Conservation (phyloP, 2,888 invertebrate genomes). For the Pomacea canaliculata region DNA sequence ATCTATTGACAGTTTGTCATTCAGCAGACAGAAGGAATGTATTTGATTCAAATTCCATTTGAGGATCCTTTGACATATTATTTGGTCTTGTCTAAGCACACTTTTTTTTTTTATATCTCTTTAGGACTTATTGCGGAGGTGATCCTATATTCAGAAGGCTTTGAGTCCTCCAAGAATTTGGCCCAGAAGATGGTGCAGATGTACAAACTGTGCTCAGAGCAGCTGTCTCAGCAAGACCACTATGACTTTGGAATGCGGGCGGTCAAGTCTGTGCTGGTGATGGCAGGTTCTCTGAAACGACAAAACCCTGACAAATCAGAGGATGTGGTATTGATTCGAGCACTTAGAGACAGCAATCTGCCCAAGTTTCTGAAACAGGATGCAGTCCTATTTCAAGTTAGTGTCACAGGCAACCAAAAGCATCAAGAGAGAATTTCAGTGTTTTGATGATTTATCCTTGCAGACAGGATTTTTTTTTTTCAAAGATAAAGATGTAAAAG, state of each 20-base stretch:
- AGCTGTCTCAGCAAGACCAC: slow-evolving; percentile 89
- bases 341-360: slow-evolving; percentile 88
- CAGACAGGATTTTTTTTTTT: no score
- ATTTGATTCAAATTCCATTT: no score
- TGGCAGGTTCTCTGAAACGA: slow-evolving; percentile 90
- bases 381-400: slow-evolving; percentile 81
- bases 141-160: slow-evolving; percentile 92
- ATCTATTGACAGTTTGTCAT: no score
- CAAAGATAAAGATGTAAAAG: no score
- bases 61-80: no score
- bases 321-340: slow-evolving; percentile 82
- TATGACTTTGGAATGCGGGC: slow-evolving; percentile 86
- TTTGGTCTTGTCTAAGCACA: no score
- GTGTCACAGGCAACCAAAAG: neutral
- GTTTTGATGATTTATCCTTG: no score
- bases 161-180: slow-evolving; percentile 87
- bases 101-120: neutral
- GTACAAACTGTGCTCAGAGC: slow-evolving; percentile 92
- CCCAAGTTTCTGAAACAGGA: slow-evolving; percentile 91
- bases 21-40: no score
- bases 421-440: no score
- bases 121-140: slow-evolving; percentile 82
- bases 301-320: slow-evolving; percentile 87
- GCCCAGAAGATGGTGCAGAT: slow-evolving; percentile 93
- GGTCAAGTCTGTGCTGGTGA: slow-evolving; percentile 81